These are phyloP conservation scores for Heliconius hortense DNA, from an alignment of 2,888 invertebrate genomes.

Conservation along the genomic window DNA sequence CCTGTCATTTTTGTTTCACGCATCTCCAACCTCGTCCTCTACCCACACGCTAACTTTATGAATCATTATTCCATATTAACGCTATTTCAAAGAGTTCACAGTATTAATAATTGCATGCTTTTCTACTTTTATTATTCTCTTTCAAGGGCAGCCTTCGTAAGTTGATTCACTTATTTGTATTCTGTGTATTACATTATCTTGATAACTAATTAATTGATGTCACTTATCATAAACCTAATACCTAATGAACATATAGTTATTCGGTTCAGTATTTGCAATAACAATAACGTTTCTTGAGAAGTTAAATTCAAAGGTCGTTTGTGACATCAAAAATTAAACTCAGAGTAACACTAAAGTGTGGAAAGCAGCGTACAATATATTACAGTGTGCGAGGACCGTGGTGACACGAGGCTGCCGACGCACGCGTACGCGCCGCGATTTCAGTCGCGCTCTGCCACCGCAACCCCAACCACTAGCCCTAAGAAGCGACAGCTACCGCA, in stretches of 20 bases:
- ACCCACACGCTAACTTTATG: constrained; percentile 66
- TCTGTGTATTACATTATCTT: constrained; percentile 21
- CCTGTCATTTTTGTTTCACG: constrained; percentile 74
- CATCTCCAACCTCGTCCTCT: constrained; percentile 74
- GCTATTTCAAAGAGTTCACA: constrained; percentile 46
- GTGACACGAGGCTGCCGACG: constrained; percentile 72
- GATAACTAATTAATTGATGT: constrained; percentile 6
- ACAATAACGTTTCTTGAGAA: neutral
- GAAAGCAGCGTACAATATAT: constrained; percentile 40
- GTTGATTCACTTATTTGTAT: constrained; percentile 35
- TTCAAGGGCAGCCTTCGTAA: constrained; percentile 51
- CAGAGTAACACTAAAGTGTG: constrained; percentile 35
- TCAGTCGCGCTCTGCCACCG: constrained; percentile 93
- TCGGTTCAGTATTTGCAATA: neutral
- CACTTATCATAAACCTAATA: neutral
- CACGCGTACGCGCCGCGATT: constrained; percentile 86
- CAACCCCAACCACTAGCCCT: constrained; percentile 96
- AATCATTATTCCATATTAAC: constrained; percentile 36
- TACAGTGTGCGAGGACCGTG: constrained; percentile 52
- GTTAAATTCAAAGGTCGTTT: neutral
- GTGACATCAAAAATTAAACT: constrained; percentile 20
- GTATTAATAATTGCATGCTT: constrained; percentile 51
- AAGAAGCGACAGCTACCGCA: constrained; percentile 98
- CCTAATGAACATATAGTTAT: neutral
- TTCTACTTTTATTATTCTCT: constrained; percentile 50